phyloP scores from a whole-genome alignment of 2,113 vertebrate species.

The Festucalex cinctus region DNA sequence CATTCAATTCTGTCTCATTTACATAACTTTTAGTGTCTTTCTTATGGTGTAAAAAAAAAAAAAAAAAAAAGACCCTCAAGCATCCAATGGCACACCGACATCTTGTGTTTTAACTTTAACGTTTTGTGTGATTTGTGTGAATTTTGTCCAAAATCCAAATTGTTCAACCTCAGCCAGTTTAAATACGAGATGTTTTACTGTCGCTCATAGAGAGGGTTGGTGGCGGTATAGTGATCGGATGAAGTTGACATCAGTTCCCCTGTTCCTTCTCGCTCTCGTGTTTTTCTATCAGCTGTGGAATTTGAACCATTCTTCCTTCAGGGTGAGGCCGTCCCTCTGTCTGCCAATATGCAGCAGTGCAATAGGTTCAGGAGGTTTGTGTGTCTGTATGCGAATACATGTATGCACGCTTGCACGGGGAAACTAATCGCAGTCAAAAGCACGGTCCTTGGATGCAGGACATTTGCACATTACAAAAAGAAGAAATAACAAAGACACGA shows the following conservation, averaged over 20 bases:
- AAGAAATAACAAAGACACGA: constrained; percentile 19
- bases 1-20: background rate
- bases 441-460: background rate
- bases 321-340: constrained; percentile 51
- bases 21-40: background rate
- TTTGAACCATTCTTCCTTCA: constrained; percentile 61
- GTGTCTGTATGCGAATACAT: constrained; percentile 14
- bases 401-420: constrained; percentile 3
- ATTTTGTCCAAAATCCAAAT: background rate
- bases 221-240: constrained; percentile 9
- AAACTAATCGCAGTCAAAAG: background rate
- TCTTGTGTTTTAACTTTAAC: too few relatives aligned
- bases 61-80: too few relatives aligned
- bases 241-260: constrained; percentile 55
- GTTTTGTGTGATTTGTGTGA: background rate
- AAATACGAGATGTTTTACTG: background rate
- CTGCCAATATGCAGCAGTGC: constrained; percentile 40
- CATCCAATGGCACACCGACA: too few relatives aligned
- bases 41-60: too few relatives aligned
- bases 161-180: background rate
- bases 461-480: constrained; percentile 16
- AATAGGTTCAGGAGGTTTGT: constrained; percentile 37
- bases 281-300: constrained; percentile 69
- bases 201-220: constrained; percentile 7
- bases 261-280: constrained; percentile 32